Conservation (phyloP, 2,888 invertebrate genomes). For the Embidobia sp. region DNA sequence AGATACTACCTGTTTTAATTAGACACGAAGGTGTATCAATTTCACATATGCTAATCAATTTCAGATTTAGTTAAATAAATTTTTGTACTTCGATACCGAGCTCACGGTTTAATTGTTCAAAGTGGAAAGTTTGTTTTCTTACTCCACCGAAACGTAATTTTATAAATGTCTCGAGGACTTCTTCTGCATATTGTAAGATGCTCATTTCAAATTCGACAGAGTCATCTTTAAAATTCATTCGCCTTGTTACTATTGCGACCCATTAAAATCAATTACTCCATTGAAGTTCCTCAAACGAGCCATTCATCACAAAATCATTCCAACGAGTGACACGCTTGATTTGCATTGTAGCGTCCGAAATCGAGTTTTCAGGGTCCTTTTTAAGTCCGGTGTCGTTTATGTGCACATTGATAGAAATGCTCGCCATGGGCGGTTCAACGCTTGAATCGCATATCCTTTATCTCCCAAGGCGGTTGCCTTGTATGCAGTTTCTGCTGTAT, state of each 20-base stretch:
- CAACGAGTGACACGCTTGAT: constrained; percentile 4
- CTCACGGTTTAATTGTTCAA: too few species aligned
- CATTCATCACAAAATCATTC: constrained; percentile 12
- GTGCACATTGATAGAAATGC: neutral
- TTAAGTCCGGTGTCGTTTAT: constrained; percentile 9
- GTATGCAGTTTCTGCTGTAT: too few species aligned
- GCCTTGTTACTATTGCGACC: neutral
- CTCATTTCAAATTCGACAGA: neutral
- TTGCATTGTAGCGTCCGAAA: constrained; percentile 19
- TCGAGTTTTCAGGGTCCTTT: constrained; percentile 28
- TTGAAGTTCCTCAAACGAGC: neutral
- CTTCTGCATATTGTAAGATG: too few species aligned
- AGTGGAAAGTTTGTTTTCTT: too few species aligned
- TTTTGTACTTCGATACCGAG: too few species aligned
- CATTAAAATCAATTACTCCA: constrained; percentile 9
- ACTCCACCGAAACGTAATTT: too few species aligned
- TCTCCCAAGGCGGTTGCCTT: too few species aligned
- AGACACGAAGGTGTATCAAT: neutral
- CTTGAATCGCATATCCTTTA: too few species aligned
- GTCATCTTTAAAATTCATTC: neutral
- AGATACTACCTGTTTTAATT: constrained; percentile 29
- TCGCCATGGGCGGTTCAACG: constrained; percentile 36
- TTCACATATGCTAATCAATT: neutral
- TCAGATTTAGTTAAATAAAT: too few species aligned
- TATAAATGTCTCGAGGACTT: too few species aligned